Evolutionary conservation across 2,113 vertebrate species (phyloP), one percentile per base, ranked within the genome.

Genomic region (Eonycteris spelaea): DNA sequence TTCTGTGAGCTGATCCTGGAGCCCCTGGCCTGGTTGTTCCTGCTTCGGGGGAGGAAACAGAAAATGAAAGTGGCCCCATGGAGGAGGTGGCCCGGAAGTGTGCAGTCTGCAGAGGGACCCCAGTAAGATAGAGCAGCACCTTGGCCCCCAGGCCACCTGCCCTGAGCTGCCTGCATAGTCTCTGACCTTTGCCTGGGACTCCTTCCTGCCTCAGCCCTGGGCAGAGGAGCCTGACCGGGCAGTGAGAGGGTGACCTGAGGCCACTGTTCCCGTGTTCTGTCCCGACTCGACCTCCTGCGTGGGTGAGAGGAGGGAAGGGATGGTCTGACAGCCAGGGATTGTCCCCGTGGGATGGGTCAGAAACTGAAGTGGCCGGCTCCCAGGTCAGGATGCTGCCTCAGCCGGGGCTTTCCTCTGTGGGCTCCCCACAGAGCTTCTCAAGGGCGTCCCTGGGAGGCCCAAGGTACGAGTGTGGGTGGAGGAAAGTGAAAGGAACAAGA

Each of bases 201-300:
- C 68, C 95, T 90, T 84, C 85, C 75, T 87, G 92, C 53, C 0
- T 0, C 48, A 75, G 86, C 19, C 15, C 38, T 6, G 33, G 65
- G 35, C 55, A 78, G 30, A 65, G 55, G 48, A 48, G 45, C 30
- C 40, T 6, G 51, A 45, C 53, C 40, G 18, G 22, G 65, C 74
- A 86, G 70, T 4, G 43, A 87, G n/a, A 90, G 35, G 43, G 55
- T 96, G 84, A 19, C 88, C 65, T 95, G 40, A 82, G 82, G 95
- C 40, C 48, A 93, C 80, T 15, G 21, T 35, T 92, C 30, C 61
- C 5, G 13, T 35, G 78, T 87, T 55, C 75, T 90, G 74, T 90
- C 94, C 91, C 75, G 86, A 97, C 86, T 92, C 92, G 86, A 51
- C 74, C 83, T 97, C 84, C 67, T 2, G 2, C 0, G 24, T 65